Evolutionary conservation across 1,140 invertebrate genomes (phyloP).

Genomic region (Brachionus rotundiformis): DNA sequence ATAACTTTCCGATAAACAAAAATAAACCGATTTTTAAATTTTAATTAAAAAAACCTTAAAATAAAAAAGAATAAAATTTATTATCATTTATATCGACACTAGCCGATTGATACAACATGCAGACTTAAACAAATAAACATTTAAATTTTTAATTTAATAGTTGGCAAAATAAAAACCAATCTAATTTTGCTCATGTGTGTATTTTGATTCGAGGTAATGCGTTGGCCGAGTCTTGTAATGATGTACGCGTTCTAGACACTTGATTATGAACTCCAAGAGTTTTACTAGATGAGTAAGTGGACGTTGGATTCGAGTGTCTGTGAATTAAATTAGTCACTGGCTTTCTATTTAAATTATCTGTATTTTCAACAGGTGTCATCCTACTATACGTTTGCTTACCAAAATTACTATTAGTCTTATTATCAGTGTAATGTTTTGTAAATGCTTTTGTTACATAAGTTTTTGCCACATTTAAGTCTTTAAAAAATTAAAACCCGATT

Average conservation of each 20-base stretch:
- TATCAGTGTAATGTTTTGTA: constrained; percentile 23
- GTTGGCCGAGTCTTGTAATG: constrained; percentile 35
- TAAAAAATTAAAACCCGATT: constrained; percentile 6
- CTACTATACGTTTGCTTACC: not conserved
- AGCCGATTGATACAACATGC: not conserved
- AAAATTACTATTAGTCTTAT: constrained; percentile 6
- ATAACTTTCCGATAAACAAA: not conserved
- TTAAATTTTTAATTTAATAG: not conserved
- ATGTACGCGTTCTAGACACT: constrained; percentile 31
- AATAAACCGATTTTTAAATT: not conserved
- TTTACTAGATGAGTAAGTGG: not conserved
- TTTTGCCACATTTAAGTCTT: constrained; percentile 18
- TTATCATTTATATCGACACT: not conserved
- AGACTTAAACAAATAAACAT: constrained; percentile 9
- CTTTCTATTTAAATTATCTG: constrained; percentile 7
- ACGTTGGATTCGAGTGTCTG: constrained; percentile 46
- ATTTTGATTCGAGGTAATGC: constrained; percentile 48
- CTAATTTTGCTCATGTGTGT: not conserved
- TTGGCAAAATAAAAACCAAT: not conserved
- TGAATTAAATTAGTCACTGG: constrained; percentile 20
- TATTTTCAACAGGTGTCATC: constrained; percentile 41
- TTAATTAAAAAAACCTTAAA: not conserved
- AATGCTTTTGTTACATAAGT: constrained; percentile 26
- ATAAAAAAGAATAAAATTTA: too few species aligned
- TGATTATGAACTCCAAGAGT: not conserved